Conservation (phyloP, 2,797 vertebrate genomes). For the Bufotes viridis region DNA sequence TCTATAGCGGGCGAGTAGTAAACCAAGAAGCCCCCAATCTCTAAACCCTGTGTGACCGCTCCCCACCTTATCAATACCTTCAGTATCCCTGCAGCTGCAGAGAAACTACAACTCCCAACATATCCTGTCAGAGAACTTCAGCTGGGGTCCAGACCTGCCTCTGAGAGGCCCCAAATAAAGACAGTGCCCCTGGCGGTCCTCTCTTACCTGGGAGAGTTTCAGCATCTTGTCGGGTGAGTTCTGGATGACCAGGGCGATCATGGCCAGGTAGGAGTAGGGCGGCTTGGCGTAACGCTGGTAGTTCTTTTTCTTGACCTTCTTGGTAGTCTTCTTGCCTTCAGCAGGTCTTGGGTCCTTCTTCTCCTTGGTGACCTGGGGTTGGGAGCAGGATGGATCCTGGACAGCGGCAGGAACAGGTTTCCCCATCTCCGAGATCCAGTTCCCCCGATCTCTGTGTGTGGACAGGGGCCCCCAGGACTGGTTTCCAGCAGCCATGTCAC, state of each 20-base stretch:
- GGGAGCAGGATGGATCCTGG: background rate
- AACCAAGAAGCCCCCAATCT: too few species aligned
- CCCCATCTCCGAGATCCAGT: background rate
- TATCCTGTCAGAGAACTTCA: background rate
- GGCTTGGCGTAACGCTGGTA: conserved; percentile 85
- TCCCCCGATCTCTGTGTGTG: background rate
- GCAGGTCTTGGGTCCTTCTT: background rate
- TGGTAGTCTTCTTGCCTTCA: too few species aligned
- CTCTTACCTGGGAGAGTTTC: conserved; percentile 79
- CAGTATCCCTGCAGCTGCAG: too few species aligned
- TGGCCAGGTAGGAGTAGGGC: conserved; percentile 83
- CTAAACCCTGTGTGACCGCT: too few species aligned
- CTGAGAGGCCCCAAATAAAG: too few species aligned
- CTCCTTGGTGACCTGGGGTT: background rate
- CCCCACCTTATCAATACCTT: too few species aligned
- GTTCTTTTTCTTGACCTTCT: conserved; percentile 75
- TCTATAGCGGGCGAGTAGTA: too few species aligned
- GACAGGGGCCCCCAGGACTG: background rate
- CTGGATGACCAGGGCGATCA: conserved; percentile 87
- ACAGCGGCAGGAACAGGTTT: too few species aligned
- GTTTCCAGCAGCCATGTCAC: background rate
- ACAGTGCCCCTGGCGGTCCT: too few species aligned
- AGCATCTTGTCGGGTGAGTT: conserved; percentile 81
- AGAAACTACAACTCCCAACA: background rate
- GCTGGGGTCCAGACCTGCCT: too few species aligned